phyloP scores from a whole-genome alignment of 2,888 invertebrate genomes.

The Ennomos erosarius region DNA sequence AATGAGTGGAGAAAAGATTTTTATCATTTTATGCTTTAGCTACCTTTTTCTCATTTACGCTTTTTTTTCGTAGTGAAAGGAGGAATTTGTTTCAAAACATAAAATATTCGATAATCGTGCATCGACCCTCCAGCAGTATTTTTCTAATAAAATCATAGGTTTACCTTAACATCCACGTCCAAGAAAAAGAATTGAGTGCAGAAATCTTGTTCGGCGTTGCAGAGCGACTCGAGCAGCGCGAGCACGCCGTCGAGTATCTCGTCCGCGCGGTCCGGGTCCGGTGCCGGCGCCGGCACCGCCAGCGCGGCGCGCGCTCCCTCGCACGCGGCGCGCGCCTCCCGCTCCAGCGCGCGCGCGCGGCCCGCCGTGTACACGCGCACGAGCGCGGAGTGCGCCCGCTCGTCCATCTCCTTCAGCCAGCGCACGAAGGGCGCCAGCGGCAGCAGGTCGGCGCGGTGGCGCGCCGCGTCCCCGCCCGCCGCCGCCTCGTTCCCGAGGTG shows the following conservation, averaged over 20 bases:
- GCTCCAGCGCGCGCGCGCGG: slow-evolving; percentile 94
- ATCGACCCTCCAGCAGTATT: too few relatives aligned
- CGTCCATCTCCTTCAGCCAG: slow-evolving; percentile 95
- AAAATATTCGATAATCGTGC: too few relatives aligned
- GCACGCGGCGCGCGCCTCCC: slow-evolving; percentile 92
- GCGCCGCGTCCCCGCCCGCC: slow-evolving; percentile 76
- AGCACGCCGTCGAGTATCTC: slow-evolving; percentile 82
- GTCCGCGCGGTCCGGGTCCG: slow-evolving; percentile 36
- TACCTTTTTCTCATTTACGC: too few relatives aligned
- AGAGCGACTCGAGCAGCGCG: slow-evolving; percentile 95
- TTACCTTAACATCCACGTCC: slow-evolving; percentile 82
- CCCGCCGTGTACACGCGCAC: slow-evolving; percentile 89
- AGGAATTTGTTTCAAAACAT: too few relatives aligned
- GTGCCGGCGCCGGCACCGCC: slow-evolving; percentile 46
- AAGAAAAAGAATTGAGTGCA: slow-evolving; percentile 96
- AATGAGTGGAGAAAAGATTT: too few relatives aligned
- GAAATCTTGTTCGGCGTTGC: slow-evolving; percentile 97
- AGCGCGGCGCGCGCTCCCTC: slow-evolving; percentile 88
- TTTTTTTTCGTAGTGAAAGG: too few relatives aligned
- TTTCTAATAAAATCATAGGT: background rate
- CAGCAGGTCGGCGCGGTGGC: slow-evolving; percentile 94
- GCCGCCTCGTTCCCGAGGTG: slow-evolving; percentile 90
- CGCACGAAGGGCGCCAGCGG: slow-evolving; percentile 96
- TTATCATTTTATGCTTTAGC: too few relatives aligned
- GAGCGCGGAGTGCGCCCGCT: slow-evolving; percentile 92